phyloP scores from a whole-genome alignment of 2,888 invertebrate species.

The Ptilodon capucinus region DNA sequence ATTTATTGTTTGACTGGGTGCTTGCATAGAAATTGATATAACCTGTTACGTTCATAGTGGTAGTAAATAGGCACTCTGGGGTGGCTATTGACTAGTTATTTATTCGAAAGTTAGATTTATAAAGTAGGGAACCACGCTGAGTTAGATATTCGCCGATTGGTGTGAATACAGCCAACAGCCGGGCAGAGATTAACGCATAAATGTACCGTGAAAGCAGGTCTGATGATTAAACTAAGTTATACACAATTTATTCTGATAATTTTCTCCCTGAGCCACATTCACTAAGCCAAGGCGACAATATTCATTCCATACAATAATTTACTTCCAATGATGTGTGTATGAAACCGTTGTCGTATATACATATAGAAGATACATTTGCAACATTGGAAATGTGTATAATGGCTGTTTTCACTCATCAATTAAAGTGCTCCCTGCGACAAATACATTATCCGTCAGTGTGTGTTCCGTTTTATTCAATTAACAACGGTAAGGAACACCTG shows the following conservation, averaged over 20 bases:
- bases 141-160: constrained; percentile 22
- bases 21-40: constrained; percentile 5
- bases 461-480: no score
- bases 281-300: no score
- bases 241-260: constrained; percentile 14
- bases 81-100: constrained; percentile 31
- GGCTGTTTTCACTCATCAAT: no score
- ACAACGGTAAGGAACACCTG: no score
- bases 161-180: constrained; percentile 18
- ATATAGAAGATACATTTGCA: no score
- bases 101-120: constrained; percentile 44
- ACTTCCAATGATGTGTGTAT: no score
- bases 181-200: constrained; percentile 25
- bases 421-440: no score
- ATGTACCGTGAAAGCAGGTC: constrained; percentile 25
- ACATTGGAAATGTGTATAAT: no score
- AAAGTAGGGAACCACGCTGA: constrained; percentile 36
- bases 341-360: no score
- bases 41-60: constrained; percentile 29
- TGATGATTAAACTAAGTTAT: constrained; percentile 15
- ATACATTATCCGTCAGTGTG: no score
- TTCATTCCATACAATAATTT: no score
- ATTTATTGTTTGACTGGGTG: no score
- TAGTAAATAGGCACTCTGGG: constrained; percentile 26
- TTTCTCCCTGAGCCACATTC: not conserved